Evolutionary conservation across 2,113 vertebrate genomes (phyloP), one percentile per base, ranked within the genome.

Genomic region (Erpornis zantholeuca): DNA sequence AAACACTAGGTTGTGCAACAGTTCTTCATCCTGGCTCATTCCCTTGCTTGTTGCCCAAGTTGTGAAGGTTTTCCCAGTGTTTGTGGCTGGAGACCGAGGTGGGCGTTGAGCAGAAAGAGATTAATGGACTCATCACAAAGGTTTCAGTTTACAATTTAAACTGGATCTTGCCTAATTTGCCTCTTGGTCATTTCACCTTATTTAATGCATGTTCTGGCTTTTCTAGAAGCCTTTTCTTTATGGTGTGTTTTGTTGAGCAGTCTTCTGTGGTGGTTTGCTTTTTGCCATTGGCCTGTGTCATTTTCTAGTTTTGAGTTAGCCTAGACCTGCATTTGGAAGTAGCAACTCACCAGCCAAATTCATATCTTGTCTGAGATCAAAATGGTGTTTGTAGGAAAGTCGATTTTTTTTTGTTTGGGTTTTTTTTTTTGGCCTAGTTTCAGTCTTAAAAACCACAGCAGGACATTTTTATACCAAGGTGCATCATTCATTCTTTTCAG

Each of bases 71-170:
- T 75, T 57, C 61, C 59, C 12, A 5, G 64, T 20, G 0, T 44
- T 86, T 49, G 36, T 63, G 63, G 25, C 36, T 75, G 10, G n/a
- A 57, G 36, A 15, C 23, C 3, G 8, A 69, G 36, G 31, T 29
- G 38, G 0, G 0, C 0, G 0, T 47, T 57, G 71, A 42, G 64
- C 70, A 50, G 42, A 31, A 65, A 15, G 50, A 22, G 27, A 22
- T 78, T 24, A 4, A 31, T 61, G 42, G 25, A 11, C n/a, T 77
- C 59, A 24, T 54, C 65, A 27, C 17, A 6, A n/a, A 27, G 42
- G 12, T 65, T 79, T 9, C 35, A 14, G 8, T 49, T 66, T 3
- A 11, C 36, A 2, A 59, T 45, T 71, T 33, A 52, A 83, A 45
- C 47, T 50, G 7, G 2, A n/a, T 40, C 64, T 71, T 64, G 45